These are phyloP conservation scores for Erpetoichthys calabaricus DNA, from an alignment of 2,797 vertebrate species.

Conservation along the genomic window DNA sequence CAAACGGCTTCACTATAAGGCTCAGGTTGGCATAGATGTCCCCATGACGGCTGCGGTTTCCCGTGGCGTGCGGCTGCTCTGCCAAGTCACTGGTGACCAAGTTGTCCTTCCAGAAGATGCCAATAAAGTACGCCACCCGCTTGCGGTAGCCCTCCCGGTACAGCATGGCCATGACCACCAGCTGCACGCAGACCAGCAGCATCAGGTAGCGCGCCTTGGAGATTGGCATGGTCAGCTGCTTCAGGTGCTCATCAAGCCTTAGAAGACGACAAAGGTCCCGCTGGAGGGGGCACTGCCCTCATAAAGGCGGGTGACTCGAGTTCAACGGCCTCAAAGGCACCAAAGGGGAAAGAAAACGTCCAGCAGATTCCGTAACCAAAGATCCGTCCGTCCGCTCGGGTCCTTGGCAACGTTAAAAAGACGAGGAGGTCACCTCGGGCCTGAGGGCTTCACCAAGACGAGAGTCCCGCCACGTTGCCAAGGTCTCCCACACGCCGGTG, in stretches of 20 bases:
- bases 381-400: too few species aligned
- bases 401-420: too few species aligned
- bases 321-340: too few species aligned
- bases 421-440: too few species aligned
- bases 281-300: too few species aligned
- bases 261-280: too few species aligned
- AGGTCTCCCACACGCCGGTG: too few species aligned
- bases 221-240: slow-evolving; percentile 31
- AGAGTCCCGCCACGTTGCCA: too few species aligned
- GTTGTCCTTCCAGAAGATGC: slow-evolving; percentile 49
- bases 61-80: slow-evolving; percentile 7
- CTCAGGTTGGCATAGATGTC: slow-evolving; percentile 59
- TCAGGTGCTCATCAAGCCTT: neutral
- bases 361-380: too few species aligned
- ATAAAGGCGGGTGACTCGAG: too few species aligned
- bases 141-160: slow-evolving; percentile 54
- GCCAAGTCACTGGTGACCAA: neutral
- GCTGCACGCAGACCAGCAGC: slow-evolving; percentile 58
- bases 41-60: slow-evolving; percentile 30
- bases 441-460: too few species aligned
- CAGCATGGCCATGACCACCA: slow-evolving; percentile 60
- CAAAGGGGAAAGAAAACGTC: too few species aligned
- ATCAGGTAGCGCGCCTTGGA: slow-evolving; percentile 57
- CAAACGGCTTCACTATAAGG: slow-evolving; percentile 20
- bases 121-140: slow-evolving; percentile 53